Evolutionary conservation across 1,140 invertebrate species (phyloP), one percentile per base, ranked within the genome.

Genomic region (Idris sp.): DNA sequence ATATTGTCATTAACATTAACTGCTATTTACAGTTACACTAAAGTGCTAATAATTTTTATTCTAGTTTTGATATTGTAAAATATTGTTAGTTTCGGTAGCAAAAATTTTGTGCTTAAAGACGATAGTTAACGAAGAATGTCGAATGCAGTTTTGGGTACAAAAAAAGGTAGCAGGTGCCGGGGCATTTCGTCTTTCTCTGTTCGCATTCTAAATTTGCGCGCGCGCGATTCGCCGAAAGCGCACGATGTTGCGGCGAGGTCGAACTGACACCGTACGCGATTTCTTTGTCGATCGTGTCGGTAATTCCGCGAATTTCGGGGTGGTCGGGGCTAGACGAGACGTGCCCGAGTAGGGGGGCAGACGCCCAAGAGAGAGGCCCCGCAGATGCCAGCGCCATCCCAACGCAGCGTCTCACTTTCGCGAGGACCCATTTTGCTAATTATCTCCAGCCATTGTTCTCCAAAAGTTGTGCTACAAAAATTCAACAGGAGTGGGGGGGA

Each of bases 281-380:
- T 68, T 58, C 62, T 74, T 74, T 74, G 72, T 74, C 72, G 72
- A 68, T 68, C 62, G 72, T 56, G 56, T 74, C 58, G 44, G 64
- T 54, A 65, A 54, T 74, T 61, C 58, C 36, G 19, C 19, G 19
- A 22, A 22, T 22, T 22, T 22, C 19, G 19, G 38, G 19, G 76
- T 69, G 65, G 67, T 72, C 76, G 58, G 59, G 67, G 68, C 51
- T 54, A 71, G 67, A 61, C 48, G 54, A 61, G 65, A 25, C 22
- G 44, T 9, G 25, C 2, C 14, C n/a, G 22, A 35, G 54, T 2
- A 35, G 49, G 26, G 30, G 30, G 41, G 48, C 8, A 2, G 26
- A 7, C 19, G 19, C 6, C 26, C 15, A 16, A 22, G 18, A 49
- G 26, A 44, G 28, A 36, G 59, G 48, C 36, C 46, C 58, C 22